phyloP scores from a whole-genome alignment of 2,888 invertebrate species.

The Standfussiana lucernea region DNA sequence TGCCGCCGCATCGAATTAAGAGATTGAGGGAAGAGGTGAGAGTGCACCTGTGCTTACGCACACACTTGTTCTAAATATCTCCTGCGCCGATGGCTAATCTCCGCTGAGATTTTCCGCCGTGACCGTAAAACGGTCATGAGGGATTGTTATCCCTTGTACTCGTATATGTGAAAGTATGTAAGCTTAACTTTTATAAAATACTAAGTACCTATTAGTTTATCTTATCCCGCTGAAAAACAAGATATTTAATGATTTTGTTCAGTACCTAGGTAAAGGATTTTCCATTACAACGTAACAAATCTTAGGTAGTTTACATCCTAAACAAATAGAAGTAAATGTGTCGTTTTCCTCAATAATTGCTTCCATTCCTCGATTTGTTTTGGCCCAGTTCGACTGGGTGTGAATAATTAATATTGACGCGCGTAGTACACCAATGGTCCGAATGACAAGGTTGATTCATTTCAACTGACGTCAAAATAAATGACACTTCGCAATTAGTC shows the following conservation, averaged over 20 bases:
- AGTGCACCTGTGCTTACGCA: neutral
- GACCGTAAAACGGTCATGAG: neutral
- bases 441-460: slow-evolving; percentile 49
- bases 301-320: neutral
- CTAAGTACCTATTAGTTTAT: neutral
- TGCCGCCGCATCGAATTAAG: neutral
- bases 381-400: slow-evolving; percentile 20
- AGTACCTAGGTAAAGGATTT: neutral
- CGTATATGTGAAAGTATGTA: neutral
- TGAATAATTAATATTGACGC: slow-evolving; percentile 44
- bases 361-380: slow-evolving; percentile 14
- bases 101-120: neutral
- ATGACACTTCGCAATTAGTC: slow-evolving; percentile 26
- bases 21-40: too few species aligned
- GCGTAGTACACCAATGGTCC: neutral
- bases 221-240: neutral
- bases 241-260: neutral
- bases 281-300: neutral
- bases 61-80: neutral
- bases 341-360: slow-evolving; percentile 44
- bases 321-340: neutral
- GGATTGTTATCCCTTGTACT: neutral
- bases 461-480: slow-evolving; percentile 49
- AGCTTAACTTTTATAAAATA: neutral
- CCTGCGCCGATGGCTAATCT: neutral